These are phyloP conservation scores for Hypsopygia costalis DNA, from an alignment of 2,888 invertebrate genomes.

Conservation along the genomic window DNA sequence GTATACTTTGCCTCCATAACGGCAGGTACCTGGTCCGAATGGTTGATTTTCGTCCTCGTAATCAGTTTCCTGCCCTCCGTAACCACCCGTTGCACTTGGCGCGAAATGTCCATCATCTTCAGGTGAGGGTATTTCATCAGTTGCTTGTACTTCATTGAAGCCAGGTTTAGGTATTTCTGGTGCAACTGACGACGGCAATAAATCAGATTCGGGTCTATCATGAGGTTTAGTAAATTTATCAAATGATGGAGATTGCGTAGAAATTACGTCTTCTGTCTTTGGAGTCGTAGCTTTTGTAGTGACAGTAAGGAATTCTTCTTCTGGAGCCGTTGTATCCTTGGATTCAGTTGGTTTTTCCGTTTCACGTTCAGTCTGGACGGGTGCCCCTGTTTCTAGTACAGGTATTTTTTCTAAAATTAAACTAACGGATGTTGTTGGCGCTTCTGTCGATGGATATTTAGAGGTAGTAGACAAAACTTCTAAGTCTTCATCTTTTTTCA, in stretches of 20 bases:
- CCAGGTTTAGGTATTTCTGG: conserved; percentile 52
- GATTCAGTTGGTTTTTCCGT: conserved; percentile 22
- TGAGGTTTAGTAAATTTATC: conserved; percentile 43
- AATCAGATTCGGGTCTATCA: conserved; percentile 32
- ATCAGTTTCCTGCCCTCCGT: conserved; percentile 79
- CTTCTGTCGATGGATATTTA: conserved; percentile 11
- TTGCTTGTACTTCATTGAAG: conserved; percentile 43
- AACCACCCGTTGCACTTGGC: conserved; percentile 58
- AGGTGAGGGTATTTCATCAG: conserved; percentile 52
- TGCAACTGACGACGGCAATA: conserved; percentile 25
- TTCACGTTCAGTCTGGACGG: conserved; percentile 13
- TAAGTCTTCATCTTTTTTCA: conserved; percentile 2
- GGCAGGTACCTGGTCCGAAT: conserved; percentile 94
- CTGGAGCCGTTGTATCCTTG: conserved; percentile 19
- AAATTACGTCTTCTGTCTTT: conserved; percentile 27
- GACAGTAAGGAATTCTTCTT: conserved; percentile 24
- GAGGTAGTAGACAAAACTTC: conserved; percentile 6
- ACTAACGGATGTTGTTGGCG: conserved; percentile 12
- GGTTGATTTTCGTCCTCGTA: conserved; percentile 89
- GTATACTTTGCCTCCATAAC: conserved; percentile 95
- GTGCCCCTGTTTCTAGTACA: conserved; percentile 16
- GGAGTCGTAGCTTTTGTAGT: conserved; percentile 17
- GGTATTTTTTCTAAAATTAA: conserved; percentile 15
- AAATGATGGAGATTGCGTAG: conserved; percentile 22
- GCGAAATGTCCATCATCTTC: conserved; percentile 56